Conservation (phyloP, 2,113 vertebrate genomes). For the Odontophorus gujanensis region DNA sequence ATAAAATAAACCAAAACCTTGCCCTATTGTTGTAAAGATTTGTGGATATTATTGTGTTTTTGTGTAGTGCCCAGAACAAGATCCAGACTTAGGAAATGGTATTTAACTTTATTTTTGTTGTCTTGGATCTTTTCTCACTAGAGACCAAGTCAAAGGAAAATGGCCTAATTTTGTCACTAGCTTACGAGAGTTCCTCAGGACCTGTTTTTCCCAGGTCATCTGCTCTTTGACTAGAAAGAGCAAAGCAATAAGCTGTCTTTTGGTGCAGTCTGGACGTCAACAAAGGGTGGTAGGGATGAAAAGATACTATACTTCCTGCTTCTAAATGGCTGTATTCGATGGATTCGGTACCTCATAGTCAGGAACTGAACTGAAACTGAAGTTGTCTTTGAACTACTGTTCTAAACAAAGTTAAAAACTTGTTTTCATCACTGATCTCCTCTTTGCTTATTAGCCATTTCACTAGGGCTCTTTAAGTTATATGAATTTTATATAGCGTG, state of each 20-base stretch:
- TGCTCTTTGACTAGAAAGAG: neutral
- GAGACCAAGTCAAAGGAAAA: neutral
- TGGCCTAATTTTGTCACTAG: neutral
- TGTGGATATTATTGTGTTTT: slow-evolving; percentile 45
- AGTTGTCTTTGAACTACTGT: neutral
- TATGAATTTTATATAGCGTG: neutral
- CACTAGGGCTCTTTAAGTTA: neutral
- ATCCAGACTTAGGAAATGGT: slow-evolving; percentile 44
- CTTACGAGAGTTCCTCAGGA: neutral
- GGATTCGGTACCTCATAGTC: neutral
- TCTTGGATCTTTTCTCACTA: slow-evolving; percentile 11
- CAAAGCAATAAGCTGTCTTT: neutral
- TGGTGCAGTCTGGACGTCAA: neutral
- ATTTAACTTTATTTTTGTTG: slow-evolving; percentile 56
- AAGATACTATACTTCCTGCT: neutral
- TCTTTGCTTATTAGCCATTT: neutral
- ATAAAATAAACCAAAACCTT: neutral
- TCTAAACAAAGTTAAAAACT: neutral
- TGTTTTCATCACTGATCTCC: neutral
- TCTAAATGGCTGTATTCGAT: neutral
- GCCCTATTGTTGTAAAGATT: slow-evolving; percentile 33
- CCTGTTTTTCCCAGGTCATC: neutral
- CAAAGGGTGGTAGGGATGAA: neutral
- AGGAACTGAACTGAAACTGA: neutral
- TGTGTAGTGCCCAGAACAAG: slow-evolving; percentile 52